A percentile compares a stretch with the other conserved stretches of the same genome.
Evolutionary conservation across 2,888 invertebrate species (phyloP).

Genomic region (Heteropelma amictum): DNA sequence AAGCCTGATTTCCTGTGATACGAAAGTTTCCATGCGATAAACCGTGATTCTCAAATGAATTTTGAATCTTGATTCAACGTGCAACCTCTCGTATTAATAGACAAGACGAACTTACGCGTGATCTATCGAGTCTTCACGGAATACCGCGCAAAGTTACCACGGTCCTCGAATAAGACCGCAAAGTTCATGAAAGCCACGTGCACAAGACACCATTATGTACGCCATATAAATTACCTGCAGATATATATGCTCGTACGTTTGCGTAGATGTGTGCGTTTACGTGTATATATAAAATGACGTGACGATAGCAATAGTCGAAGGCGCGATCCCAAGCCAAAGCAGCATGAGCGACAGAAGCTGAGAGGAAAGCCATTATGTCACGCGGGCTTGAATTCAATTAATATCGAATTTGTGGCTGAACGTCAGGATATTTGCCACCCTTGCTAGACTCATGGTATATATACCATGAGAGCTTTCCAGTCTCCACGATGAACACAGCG

Average conservation of each 20-base stretch:
- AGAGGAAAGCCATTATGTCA: constrained; percentile 39
- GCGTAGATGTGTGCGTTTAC: background rate
- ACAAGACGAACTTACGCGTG: no score
- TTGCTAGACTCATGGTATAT: background rate
- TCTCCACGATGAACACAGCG: constrained; percentile 10
- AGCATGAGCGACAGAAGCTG: constrained; percentile 7
- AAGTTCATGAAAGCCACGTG: no score
- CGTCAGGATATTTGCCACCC: constrained; percentile 32
- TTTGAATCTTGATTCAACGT: no score
- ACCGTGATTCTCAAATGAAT: no score
- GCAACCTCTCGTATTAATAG: no score
- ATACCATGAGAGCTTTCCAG: background rate
- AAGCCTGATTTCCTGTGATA: no score
- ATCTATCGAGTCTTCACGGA: no score
- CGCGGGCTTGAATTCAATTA: constrained; percentile 45
- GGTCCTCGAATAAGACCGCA: no score
- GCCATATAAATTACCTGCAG: background rate
- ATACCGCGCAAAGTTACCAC: no score
- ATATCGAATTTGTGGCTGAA: constrained; percentile 46
- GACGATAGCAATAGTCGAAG: background rate
- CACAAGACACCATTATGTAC: background rate
- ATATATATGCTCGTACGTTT: background rate
- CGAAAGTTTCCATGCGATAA: no score
- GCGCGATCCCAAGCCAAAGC: constrained; percentile 6
- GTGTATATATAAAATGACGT: background rate